Percentiles rank a stretch among this genome's conserved stretches.
Conservation (phyloP, 2,113 vertebrate species). For the Meleagris gallopavo region DNA sequence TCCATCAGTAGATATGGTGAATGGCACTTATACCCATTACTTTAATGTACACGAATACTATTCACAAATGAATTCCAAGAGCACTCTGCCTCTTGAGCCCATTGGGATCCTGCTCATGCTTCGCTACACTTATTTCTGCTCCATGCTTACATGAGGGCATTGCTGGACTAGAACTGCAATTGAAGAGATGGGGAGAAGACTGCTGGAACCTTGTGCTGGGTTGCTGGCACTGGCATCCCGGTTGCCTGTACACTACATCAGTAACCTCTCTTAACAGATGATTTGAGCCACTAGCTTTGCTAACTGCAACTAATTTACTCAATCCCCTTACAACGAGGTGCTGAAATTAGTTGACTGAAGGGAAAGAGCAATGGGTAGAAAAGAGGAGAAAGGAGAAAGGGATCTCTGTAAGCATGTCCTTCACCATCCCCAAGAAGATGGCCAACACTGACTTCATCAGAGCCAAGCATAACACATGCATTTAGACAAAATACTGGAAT, state of each 20-base stretch:
- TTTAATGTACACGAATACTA: not conserved
- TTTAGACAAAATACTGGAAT: not conserved
- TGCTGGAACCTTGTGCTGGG: rapidly evolving
- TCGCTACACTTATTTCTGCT: not conserved
- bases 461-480: not conserved
- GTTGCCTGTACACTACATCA: rapidly evolving
- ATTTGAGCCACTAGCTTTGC: not conserved
- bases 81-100: not conserved
- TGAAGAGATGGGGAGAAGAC: not conserved
- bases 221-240: not conserved
- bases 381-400: not conserved
- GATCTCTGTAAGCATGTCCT: not conserved
- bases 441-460: not conserved
- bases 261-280: not conserved
- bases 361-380: not conserved
- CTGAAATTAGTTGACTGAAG: not conserved
- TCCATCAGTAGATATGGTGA: not conserved
- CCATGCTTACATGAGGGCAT: not conserved
- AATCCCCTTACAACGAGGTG: not conserved
- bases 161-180: not conserved
- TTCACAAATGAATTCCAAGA: not conserved
- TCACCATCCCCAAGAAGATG: not conserved
- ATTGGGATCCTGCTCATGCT: not conserved
- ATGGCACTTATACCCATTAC: not conserved
- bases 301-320: not conserved